Evolutionary conservation across 2,113 vertebrate species (phyloP).

Genomic region (Geothlypis trichas): DNA sequence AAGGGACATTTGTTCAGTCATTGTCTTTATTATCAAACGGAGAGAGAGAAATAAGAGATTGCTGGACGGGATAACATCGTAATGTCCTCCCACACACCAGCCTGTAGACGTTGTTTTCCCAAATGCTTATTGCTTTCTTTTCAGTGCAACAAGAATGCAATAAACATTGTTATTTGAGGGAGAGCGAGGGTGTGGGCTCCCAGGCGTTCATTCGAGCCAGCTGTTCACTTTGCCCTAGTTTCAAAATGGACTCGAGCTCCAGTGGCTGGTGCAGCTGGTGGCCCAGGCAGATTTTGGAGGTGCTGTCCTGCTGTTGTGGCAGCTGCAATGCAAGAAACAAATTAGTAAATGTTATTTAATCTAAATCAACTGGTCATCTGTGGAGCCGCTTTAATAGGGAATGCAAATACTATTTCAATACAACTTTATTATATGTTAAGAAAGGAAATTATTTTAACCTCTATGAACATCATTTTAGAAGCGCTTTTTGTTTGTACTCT

Average conservation of each 20-base stretch:
- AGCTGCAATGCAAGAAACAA: not conserved
- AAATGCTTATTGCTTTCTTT: not conserved
- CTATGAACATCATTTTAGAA: not conserved
- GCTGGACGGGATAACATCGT: not conserved
- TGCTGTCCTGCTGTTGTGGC: fast-evolving
- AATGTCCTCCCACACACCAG: not conserved
- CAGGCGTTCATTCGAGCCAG: not conserved
- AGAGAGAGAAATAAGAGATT: not conserved
- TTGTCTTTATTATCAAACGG: not conserved
- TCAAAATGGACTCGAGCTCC: not conserved
- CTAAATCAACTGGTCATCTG: not conserved
- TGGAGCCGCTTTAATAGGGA: not conserved
- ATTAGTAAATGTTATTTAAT: not conserved
- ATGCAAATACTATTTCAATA: not conserved
- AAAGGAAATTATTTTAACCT: not conserved
- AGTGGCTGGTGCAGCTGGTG: fast-evolving
- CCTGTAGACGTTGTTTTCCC: not conserved
- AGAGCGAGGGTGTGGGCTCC: not conserved
- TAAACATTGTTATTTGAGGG: not conserved
- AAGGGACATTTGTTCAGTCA: not conserved
- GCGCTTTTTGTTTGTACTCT: not conserved
- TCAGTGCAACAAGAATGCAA: not conserved
- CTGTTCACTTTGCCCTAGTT: not conserved
- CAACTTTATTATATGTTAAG: not conserved
- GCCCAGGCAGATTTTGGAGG: not conserved